Evolutionary conservation across 1,140 invertebrate genomes (phyloP).

Genomic region (Meloidogyne chitwoodi): DNA sequence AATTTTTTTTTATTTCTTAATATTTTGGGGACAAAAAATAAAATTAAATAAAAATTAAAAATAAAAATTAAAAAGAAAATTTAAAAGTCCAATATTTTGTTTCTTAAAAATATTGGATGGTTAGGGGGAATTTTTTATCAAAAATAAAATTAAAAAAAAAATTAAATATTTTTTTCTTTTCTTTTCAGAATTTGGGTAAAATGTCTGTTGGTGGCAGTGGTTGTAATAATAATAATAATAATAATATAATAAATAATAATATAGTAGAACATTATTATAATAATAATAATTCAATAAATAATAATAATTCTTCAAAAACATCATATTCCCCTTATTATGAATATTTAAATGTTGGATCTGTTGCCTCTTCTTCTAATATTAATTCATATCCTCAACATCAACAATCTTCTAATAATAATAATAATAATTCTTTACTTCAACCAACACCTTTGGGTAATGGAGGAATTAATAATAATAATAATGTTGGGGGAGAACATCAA

Average conservation of each 20-base stretch:
- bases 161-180: background rate
- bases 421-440: background rate
- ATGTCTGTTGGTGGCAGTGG: conserved; percentile 48
- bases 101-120: too few species aligned
- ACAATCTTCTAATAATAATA: background rate
- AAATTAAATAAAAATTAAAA: background rate
- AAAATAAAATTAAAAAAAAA: too few species aligned
- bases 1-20: background rate
- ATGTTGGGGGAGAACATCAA: background rate
- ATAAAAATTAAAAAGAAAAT: too few species aligned
- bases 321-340: conserved; percentile 8
- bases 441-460: too few species aligned
- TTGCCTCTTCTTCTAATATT: conserved; percentile 6
- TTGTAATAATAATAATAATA: too few species aligned
- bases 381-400: background rate
- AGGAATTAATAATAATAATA: too few species aligned
- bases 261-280: conserved; percentile 45
- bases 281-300: background rate
- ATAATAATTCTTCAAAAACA: background rate
- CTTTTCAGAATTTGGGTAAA: conserved; percentile 43
- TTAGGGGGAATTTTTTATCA: too few species aligned
- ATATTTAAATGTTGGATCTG: conserved; percentile 29
- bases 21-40: too few species aligned
- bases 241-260: too few species aligned
- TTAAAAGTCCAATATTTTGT: too few species aligned